phyloP scores from a whole-genome alignment of 2,888 invertebrate species.

The Xylocampa areola region DNA sequence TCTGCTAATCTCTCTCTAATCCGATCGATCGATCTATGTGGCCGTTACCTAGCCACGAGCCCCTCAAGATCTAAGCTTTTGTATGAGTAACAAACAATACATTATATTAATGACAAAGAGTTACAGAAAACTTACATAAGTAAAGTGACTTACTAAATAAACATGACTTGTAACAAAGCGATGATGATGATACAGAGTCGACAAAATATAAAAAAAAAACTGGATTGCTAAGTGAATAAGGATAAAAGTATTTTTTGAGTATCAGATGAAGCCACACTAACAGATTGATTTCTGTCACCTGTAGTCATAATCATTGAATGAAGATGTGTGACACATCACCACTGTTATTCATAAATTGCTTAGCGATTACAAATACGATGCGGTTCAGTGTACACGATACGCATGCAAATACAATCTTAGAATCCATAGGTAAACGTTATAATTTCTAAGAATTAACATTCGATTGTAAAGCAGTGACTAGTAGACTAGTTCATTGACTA shows the following conservation, averaged over 20 bases:
- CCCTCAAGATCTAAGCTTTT: no score
- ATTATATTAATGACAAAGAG: no score
- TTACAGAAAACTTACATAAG: no score
- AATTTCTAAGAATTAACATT: slow-evolving; percentile 14
- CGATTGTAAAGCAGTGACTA: slow-evolving; percentile 7
- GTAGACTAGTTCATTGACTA: slow-evolving; percentile 11
- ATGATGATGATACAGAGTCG: background rate
- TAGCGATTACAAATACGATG: slow-evolving; percentile 1
- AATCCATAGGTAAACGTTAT: slow-evolving; percentile 6
- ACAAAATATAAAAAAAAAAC: background rate
- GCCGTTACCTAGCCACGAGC: no score
- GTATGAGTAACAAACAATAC: no score
- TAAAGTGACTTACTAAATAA: no score
- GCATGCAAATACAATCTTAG: slow-evolving; percentile 11
- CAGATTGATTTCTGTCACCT: background rate
- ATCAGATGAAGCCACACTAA: background rate
- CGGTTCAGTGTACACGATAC: slow-evolving; percentile 1
- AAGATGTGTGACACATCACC: slow-evolving; percentile 9
- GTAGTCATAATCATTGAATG: slow-evolving; percentile 13
- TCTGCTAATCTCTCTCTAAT: no score
- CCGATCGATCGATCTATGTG: no score
- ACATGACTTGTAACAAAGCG: no score
- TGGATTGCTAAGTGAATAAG: background rate
- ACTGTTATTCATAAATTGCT: slow-evolving; percentile 30
- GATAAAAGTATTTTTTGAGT: background rate